Evolutionary conservation across 1,140 invertebrate species (phyloP).

Genomic region (Lerema accius): DNA sequence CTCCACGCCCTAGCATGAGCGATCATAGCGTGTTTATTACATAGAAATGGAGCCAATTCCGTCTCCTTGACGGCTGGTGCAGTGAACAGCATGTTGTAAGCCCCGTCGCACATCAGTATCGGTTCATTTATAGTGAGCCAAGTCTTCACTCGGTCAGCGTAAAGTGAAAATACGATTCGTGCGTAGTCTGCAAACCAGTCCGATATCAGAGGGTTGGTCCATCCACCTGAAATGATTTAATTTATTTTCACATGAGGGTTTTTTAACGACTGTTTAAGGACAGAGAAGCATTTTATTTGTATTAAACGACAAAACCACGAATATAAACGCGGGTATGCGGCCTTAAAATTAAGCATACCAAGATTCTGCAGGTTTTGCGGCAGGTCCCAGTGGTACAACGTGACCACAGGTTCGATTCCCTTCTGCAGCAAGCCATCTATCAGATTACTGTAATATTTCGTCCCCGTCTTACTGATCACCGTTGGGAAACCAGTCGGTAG

Average conservation of each 20-base stretch:
- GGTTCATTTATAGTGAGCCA: constrained; percentile 68
- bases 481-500: constrained; percentile 83
- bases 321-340: not conserved
- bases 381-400: constrained; percentile 50
- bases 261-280: too few species aligned
- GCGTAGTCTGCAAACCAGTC: constrained; percentile 78
- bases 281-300: too few species aligned
- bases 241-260: too few species aligned
- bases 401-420: constrained; percentile 50
- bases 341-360: constrained; percentile 40
- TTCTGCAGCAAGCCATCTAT: constrained; percentile 45
- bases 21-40: constrained; percentile 47
- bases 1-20: constrained; percentile 50
- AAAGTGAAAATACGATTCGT: constrained; percentile 57
- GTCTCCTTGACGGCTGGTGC: constrained; percentile 73
- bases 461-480: constrained; percentile 82
- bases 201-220: constrained; percentile 79
- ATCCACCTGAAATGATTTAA: constrained; percentile 76
- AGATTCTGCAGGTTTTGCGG: constrained; percentile 46
- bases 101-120: constrained; percentile 58
- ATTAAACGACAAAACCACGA: too few species aligned
- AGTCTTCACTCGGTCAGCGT: constrained; percentile 76
- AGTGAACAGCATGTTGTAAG: constrained; percentile 66
- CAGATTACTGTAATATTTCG: constrained; percentile 55
- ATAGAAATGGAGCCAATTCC: constrained; percentile 46